phyloP scores from a whole-genome alignment of 2,888 invertebrate species.

The Pristionchus fissidentatus region DNA sequence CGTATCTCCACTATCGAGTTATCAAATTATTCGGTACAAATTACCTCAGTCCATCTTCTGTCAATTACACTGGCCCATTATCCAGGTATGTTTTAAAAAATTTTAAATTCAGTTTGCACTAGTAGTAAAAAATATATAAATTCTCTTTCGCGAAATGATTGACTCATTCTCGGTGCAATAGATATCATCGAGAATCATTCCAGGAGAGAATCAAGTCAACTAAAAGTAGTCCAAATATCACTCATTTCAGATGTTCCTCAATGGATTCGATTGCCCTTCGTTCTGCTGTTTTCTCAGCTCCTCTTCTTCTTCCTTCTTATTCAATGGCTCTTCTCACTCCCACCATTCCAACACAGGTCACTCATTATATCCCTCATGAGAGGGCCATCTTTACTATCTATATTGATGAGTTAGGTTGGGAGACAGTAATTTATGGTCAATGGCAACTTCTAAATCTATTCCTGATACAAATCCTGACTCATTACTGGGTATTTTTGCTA shows the following conservation, averaged over 20 bases:
- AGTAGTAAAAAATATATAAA: too few species aligned
- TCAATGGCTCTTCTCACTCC: constrained; percentile 45
- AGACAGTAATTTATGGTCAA: too few species aligned
- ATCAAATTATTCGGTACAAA: constrained; percentile 80
- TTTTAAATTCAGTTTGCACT: too few species aligned
- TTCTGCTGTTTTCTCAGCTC: background rate
- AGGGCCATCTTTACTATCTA: too few species aligned
- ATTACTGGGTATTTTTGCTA: too few species aligned
- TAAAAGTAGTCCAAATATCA: too few species aligned
- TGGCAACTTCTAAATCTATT: too few species aligned
- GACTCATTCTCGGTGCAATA: too few species aligned
- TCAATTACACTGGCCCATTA: constrained; percentile 75
- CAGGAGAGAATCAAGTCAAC: background rate
- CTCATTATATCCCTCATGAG: too few species aligned
- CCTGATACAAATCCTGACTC: too few species aligned
- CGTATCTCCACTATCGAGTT: constrained; percentile 87
- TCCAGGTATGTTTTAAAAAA: constrained; percentile 53
- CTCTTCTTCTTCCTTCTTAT: constrained; percentile 48
- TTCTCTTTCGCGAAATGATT: too few species aligned
- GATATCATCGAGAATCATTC: background rate
- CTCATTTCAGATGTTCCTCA: constrained; percentile 32
- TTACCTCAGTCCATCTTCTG: constrained; percentile 75
- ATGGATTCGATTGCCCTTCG: constrained; percentile 34
- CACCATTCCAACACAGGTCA: constrained; percentile 9
- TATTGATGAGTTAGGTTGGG: too few species aligned